Evolutionary conservation across 2,797 vertebrate genomes (phyloP), one percentile per base, ranked within the genome.

Genomic region (Rousettus madagascariensis): DNA sequence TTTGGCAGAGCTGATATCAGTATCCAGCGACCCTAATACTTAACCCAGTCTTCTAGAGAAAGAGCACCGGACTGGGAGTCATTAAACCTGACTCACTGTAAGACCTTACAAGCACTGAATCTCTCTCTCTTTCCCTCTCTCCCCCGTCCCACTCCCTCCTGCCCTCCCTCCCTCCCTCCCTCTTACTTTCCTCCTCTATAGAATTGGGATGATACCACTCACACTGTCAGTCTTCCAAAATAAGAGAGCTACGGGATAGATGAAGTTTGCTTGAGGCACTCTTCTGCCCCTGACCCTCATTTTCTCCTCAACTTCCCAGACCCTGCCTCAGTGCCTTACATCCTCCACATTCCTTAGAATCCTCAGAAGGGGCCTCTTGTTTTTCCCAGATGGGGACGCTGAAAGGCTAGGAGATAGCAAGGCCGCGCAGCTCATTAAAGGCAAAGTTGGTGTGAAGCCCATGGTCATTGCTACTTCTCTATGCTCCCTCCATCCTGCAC

Each of bases 31-130:
- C 8, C 15, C 16, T 57, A 49, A 83, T 17, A 41, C 33, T 38
- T 86, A 90, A 15, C 7, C 41, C 51, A 69, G 19, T 53, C 49
- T 84, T 71, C 6, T 80, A 19, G 55, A 74, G 20, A 89, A 90
- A 69, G 55, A 93, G 19, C 30, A 59, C 66, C 61, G 41, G 16
- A 38, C 20, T 41, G 4, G 24, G 28, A 74, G 51, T 88, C 51
- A 75, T 19, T 24, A 79, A 24, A 41, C 17, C 51, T 22, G 49
- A 51, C 36, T 79, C 20, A 4, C 15, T 49, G 20, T 4, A 8
- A 28, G 28, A 66, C 28, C 41, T 78, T 51, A n/a, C 17, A 28
- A 66, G 30, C n/a, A 53, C 5, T 38, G 22, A 46, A 30, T 26
- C 33, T 86, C 26, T 82, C 30, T 30, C 28, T 57, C 36, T 51